Evolutionary conservation across 2,113 vertebrate species (phyloP).

Genomic region (Microtus ochrogaster): DNA sequence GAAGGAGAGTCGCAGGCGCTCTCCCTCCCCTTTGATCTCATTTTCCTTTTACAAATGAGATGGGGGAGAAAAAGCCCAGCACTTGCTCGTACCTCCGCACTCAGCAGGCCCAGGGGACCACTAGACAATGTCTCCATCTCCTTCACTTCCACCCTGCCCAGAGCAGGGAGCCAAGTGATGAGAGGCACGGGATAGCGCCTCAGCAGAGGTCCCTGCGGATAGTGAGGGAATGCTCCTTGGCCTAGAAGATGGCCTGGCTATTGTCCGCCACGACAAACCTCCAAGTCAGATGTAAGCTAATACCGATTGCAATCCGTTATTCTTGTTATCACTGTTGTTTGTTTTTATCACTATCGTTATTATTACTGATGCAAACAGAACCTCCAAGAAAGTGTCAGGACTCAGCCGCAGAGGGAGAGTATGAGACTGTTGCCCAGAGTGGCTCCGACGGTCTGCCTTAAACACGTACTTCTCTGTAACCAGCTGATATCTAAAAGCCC

Average conservation of each 20-base stretch:
- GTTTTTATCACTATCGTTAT: too few species aligned
- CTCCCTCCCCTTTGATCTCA: neutral
- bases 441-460: neutral
- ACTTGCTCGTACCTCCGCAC: neutral
- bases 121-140: neutral
- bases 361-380: neutral
- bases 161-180: neutral
- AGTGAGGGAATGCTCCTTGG: neutral
- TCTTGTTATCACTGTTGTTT: neutral
- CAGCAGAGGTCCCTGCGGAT: neutral
- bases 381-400: neutral
- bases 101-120: constrained; percentile 30
- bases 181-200: neutral
- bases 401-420: too few species aligned
- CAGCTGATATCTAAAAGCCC: neutral
- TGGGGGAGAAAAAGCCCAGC: neutral
- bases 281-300: neutral
- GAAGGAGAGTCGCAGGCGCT: neutral
- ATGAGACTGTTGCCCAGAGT: too few species aligned
- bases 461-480: neutral
- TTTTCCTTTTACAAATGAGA: constrained; percentile 48
- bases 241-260: neutral
- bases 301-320: neutral
- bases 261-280: neutral
- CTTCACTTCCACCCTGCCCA: neutral